Evolutionary conservation across 2,113 vertebrate genomes (phyloP).

Genomic region (Xenopus tropicalis): UCB_Xtro_10.0 CM004445.2:10785501-10786000

Average conservation of each 20-base stretch:
- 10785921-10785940: conserved; percentile 36
- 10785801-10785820: conserved; percentile 35
- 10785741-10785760: conserved; percentile 41
- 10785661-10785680: conserved; percentile 30
- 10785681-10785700: conserved; percentile 19
- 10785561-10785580: neutral
- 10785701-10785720: conserved; percentile 16
- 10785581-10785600: conserved; percentile 7
- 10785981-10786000: no score
- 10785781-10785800: conserved; percentile 38
- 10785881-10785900: conserved; percentile 28
- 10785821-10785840: conserved; percentile 35
- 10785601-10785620: conserved; percentile 30
- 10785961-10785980: neutral
- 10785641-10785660: conserved; percentile 20
- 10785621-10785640: neutral
- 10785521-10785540: conserved; percentile 41
- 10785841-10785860: conserved; percentile 24
- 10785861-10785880: conserved; percentile 38
- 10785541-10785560: conserved; percentile 7
- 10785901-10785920: conserved; percentile 28
- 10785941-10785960: neutral
- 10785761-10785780: conserved; percentile 43
- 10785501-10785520: no score
- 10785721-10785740: conserved; percentile 36